Evolutionary conservation across 2,888 invertebrate genomes (phyloP), one percentile per base, ranked within the genome.

Genomic region (Chalcis sispes): DNA sequence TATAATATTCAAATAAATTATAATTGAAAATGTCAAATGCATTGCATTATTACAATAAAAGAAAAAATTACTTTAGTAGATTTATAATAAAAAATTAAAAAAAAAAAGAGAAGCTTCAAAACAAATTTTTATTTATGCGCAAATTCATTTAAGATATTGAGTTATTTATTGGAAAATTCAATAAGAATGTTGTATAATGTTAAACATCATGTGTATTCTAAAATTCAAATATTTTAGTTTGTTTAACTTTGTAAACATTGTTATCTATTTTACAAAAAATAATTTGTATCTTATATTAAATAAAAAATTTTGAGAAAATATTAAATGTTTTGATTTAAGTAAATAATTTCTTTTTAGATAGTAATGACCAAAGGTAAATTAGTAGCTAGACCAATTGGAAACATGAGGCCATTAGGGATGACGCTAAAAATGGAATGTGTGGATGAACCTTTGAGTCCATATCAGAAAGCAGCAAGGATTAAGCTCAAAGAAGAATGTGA

Each of bases 371-470:
- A 79, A 42, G 46, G 65, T 1, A 56, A 70, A 58, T 7, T 85
- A 7, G 71, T 83, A 25, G 82, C 84, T 1, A 85, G 86, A 2
- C 83, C 87, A 0, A 76, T 86, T 13, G 81, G 81, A 1, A 83
- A 74, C 3, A 81, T 79, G 71, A 83, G 86, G 20, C 85, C 86
- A 48, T 10, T 79, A 48, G 82, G 86, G 1, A 86, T 88, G 87
- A 86, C 87, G 3, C 78, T 89, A 23, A 86, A 85, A 74, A 80
- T 91, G 85, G 90, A 90, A 62, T 91, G 91, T 78, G 78, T 79
- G 13, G 90, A 90, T 23, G 90, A 91, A 48, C 88, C 88, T 0
- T 83, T 90, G 8, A 89, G 88, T 23, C 86, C 87, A n/a, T 85
- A 84, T 15, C 90, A 90, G 81, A 79, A 86, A 8, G 81, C 82